These are phyloP conservation scores for Calcarius lapponicus DNA, from an alignment of 2,797 vertebrate genomes.

Conservation along the genomic window DNA sequence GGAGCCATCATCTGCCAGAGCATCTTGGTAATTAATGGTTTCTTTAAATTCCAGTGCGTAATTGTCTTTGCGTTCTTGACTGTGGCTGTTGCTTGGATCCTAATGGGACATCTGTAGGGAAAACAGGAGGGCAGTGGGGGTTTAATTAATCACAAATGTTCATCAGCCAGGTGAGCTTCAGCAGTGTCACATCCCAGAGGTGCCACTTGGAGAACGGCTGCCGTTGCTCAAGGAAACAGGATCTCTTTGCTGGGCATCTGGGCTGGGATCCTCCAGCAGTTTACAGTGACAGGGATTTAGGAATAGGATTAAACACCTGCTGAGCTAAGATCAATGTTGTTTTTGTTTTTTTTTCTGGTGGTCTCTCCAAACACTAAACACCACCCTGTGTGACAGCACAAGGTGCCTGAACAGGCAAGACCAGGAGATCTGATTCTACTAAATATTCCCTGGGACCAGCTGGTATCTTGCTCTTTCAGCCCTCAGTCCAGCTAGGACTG, in stretches of 20 bases:
- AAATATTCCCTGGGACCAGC: not conserved
- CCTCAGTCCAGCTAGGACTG: not conserved
- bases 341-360: not conserved
- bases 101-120: conserved; percentile 1
- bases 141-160: not conserved
- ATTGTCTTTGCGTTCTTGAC: not conserved
- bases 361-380: not conserved
- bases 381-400: not conserved
- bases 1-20: conserved; percentile 44
- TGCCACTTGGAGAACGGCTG: not conserved
- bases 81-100: conserved; percentile 6
- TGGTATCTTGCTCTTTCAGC: not conserved
- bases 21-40: conserved; percentile 59
- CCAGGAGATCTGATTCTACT: not conserved
- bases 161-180: not conserved
- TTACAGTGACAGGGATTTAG: not conserved
- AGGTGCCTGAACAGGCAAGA: not conserved
- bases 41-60: conserved; percentile 25
- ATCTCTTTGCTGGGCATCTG: not conserved
- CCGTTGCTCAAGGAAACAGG: fast-evolving
- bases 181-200: not conserved
- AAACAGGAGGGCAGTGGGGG: not conserved
- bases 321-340: not conserved
- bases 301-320: not conserved
- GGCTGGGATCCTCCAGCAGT: not conserved